phyloP scores from a whole-genome alignment of 2,113 vertebrate species.

The Elachura formosa region DNA sequence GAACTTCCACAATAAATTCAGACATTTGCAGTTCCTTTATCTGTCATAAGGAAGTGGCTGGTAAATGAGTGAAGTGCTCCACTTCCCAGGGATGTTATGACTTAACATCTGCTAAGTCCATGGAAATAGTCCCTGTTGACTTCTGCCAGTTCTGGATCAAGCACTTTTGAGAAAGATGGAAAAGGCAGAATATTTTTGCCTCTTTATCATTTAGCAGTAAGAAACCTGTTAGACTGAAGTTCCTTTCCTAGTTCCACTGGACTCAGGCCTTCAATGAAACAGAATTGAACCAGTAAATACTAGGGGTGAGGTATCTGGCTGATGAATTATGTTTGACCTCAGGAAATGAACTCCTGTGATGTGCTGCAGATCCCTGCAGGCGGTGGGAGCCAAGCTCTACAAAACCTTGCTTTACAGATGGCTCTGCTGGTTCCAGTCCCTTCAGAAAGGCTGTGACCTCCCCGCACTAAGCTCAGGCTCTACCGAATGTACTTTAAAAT shows the following conservation, averaged over 20 bases:
- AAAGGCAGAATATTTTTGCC: not conserved
- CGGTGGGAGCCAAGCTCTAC: not conserved
- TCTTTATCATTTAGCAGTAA: not conserved
- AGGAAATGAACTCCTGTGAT: not conserved
- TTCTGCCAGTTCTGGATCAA: not conserved
- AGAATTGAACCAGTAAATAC: not conserved
- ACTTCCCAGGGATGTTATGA: not conserved
- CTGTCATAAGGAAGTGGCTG: not conserved
- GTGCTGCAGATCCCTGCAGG: not conserved
- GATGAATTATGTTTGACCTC: not conserved
- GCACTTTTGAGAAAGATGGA: not conserved
- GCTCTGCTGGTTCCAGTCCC: not conserved
- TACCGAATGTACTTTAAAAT: not conserved
- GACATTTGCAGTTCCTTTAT: slow-evolving; percentile 6
- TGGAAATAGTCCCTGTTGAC: not conserved
- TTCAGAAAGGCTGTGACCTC: not conserved
- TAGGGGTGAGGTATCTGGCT: not conserved
- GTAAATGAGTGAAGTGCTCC: slow-evolving; percentile 4
- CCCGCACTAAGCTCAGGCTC: not conserved
- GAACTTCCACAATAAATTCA: not conserved
- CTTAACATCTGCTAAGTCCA: slow-evolving; percentile 2
- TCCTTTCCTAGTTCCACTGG: not conserved
- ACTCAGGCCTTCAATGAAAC: not conserved
- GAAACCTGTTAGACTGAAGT: not conserved
- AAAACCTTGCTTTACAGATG: not conserved